Percentiles rank a stretch among this genome's conserved stretches.
Evolutionary conservation across 2,888 invertebrate species (phyloP).

Genomic region (Diarsia mendica): DNA sequence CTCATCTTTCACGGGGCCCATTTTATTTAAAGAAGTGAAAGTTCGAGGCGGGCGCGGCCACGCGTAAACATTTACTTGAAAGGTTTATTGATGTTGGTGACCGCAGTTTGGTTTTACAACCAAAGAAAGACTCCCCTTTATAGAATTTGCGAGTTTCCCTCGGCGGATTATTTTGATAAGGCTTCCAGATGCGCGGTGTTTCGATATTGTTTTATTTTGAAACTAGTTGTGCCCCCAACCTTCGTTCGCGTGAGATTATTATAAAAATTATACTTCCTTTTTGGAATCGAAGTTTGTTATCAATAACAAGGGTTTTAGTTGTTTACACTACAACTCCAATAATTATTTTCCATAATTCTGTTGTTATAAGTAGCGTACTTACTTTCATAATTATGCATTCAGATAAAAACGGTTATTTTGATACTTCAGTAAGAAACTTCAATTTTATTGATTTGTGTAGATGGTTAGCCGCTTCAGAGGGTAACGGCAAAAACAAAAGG

Average conservation of each 20-base stretch:
- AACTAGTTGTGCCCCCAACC: not conserved
- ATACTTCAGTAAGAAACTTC: too few relatives aligned
- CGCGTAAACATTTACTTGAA: slow-evolving; percentile 87
- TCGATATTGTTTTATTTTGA: slow-evolving; percentile 34
- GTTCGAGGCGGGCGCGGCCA: slow-evolving; percentile 79
- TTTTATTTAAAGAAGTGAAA: slow-evolving; percentile 85
- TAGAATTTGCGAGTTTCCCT: slow-evolving; percentile 68
- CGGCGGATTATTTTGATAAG: slow-evolving; percentile 65
- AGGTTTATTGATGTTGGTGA: slow-evolving; percentile 87
- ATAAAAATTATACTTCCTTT: too few relatives aligned
- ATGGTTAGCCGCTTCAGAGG: not conserved
- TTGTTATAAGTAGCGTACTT: too few relatives aligned
- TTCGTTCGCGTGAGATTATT: too few relatives aligned
- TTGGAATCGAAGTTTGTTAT: too few relatives aligned
- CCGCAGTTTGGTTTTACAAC: slow-evolving; percentile 81
- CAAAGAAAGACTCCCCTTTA: slow-evolving; percentile 65
- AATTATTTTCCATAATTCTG: too few relatives aligned
- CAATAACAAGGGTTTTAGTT: too few relatives aligned
- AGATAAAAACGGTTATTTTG: too few relatives aligned
- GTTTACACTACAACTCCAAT: too few relatives aligned
- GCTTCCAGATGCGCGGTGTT: slow-evolving; percentile 23
- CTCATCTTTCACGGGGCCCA: slow-evolving; percentile 76
- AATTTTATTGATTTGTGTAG: too few relatives aligned
- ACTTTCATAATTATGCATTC: too few relatives aligned
- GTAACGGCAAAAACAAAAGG: not conserved